Evolutionary conservation across 2,797 vertebrate species (phyloP).

Genomic region (Sciurus vulgaris): DNA sequence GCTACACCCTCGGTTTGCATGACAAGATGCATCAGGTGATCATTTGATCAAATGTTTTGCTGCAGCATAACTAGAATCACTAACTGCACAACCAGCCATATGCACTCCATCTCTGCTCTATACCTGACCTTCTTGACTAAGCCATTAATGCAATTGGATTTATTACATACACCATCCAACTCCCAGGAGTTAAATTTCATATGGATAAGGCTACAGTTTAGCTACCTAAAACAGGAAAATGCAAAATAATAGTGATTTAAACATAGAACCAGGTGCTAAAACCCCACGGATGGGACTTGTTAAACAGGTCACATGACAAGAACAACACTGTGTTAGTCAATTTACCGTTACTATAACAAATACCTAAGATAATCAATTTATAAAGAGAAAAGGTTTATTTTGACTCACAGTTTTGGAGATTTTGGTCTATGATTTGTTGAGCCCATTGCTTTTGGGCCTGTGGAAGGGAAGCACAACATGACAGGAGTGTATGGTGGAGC

Average conservation of each 20-base stretch:
- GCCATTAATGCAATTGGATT: background rate
- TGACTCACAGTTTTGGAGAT: background rate
- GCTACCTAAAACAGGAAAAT: background rate
- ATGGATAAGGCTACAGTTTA: background rate
- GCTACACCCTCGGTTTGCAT: background rate
- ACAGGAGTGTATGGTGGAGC: background rate
- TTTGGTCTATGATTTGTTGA: background rate
- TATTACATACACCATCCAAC: background rate
- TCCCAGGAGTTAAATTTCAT: background rate
- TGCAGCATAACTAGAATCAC: background rate
- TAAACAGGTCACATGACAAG: background rate
- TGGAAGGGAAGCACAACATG: background rate
- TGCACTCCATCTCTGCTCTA: background rate
- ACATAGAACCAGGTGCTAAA: background rate
- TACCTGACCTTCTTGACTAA: background rate
- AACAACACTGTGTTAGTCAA: background rate
- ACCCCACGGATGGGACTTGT: background rate
- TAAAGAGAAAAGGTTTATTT: background rate
- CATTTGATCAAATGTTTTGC: background rate
- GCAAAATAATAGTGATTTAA: conserved; percentile 18
- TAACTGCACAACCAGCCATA: background rate
- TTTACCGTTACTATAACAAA: background rate
- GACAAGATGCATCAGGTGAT: background rate
- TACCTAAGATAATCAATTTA: background rate
- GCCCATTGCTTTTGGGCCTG: background rate